Evolutionary conservation across 2,113 vertebrate genomes (phyloP).

Genomic region (Nyctereutes procyonoides): DNA sequence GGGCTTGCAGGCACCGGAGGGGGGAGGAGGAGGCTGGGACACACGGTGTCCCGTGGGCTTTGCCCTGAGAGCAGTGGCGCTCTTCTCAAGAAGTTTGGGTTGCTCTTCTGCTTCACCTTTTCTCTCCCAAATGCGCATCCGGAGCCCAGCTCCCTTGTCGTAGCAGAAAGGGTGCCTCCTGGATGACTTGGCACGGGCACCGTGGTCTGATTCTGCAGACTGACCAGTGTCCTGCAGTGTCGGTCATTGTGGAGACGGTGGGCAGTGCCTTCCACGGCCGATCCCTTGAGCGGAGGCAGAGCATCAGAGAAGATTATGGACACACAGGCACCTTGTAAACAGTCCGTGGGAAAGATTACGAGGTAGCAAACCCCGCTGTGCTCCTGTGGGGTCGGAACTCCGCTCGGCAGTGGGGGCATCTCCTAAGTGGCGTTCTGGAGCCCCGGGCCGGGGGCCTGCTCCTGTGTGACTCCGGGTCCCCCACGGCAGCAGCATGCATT

Average conservation of each 20-base stretch:
- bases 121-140: neutral
- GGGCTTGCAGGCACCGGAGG: constrained; percentile 53
- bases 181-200: fast-evolving
- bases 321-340: neutral
- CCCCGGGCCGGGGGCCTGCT: neutral
- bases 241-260: neutral
- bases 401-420: neutral
- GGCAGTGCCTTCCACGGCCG: neutral
- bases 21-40: neutral
- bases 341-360: fast-evolving
- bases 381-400: no score
- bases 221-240: fast-evolving
- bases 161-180: neutral
- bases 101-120: neutral
- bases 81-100: constrained; percentile 5
- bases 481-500: fast-evolving
- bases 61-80: constrained; percentile 16
- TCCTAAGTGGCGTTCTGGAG: neutral
- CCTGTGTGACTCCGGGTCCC: fast-evolving
- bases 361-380: neutral
- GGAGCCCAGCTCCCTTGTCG: neutral
- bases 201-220: neutral
- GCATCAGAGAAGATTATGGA: neutral
- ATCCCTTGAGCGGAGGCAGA: neutral
- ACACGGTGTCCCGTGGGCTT: neutral